phyloP scores from a whole-genome alignment of 2,797 vertebrate genomes.

The Pangasius macronema region DNA sequence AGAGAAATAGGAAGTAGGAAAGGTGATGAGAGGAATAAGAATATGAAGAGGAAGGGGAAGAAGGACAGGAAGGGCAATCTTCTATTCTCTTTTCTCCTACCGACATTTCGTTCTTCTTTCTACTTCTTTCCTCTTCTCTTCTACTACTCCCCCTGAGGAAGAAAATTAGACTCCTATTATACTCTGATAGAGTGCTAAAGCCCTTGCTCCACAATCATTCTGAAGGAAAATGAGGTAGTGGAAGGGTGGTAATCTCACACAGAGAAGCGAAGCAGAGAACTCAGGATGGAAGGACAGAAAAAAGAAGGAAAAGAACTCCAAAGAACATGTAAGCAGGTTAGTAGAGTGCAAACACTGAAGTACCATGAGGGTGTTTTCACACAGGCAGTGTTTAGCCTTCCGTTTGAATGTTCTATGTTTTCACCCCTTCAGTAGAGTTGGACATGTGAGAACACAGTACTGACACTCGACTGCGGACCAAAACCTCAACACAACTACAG shows the following conservation, averaged over 20 bases:
- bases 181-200: slow-evolving; percentile 7
- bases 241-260: neutral
- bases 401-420: neutral
- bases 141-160: no score
- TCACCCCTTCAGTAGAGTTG: neutral
- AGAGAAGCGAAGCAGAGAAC: neutral
- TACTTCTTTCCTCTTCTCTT: no score
- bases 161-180: neutral
- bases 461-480: neutral
- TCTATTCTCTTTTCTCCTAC: no score
- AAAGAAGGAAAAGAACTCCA: neutral
- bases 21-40: neutral
- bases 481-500: neutral
- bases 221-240: slow-evolving; percentile 10
- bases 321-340: neutral
- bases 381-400: neutral
- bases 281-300: neutral
- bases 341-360: neutral
- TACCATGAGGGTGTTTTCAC: neutral
- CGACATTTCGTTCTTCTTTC: no score
- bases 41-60: neutral
- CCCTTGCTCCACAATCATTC: neutral
- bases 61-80: neutral
- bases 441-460: neutral
- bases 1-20: neutral